phyloP scores from a whole-genome alignment of 2,113 vertebrate species.

The Phalacrocorax carbo region DNA sequence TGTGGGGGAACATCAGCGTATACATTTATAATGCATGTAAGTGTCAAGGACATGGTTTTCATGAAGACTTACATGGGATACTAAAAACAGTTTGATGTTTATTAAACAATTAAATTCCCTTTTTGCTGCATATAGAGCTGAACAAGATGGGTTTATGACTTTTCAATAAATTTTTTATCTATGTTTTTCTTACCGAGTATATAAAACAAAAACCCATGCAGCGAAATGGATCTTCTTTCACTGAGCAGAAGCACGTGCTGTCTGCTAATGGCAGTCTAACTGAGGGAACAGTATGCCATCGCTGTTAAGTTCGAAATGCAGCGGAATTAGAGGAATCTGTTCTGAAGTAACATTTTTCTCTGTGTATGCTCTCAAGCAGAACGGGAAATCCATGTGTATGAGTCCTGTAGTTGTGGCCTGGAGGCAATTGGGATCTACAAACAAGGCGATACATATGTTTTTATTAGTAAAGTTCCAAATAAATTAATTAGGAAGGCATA shows the following conservation, averaged over 20 bases:
- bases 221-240: not conserved
- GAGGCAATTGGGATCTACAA: not conserved
- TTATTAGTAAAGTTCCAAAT: not conserved
- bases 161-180: slow-evolving; percentile 24
- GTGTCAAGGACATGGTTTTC: slow-evolving; percentile 22
- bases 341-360: not conserved
- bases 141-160: slow-evolving; percentile 17
- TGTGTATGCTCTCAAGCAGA: not conserved
- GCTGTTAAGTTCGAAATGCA: not conserved
- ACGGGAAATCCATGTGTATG: not conserved
- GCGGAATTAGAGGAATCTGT: not conserved
- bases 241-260: not conserved
- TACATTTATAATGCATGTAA: slow-evolving; percentile 2
- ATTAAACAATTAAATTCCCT: slow-evolving; percentile 43
- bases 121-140: not conserved
- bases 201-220: slow-evolving; percentile 11
- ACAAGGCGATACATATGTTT: not conserved
- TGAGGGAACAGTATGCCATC: not conserved
- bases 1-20: not conserved
- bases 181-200: not conserved
- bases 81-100: slow-evolving; percentile 35
- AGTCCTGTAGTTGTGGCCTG: not conserved
- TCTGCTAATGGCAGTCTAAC: not conserved
- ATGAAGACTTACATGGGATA: not conserved
- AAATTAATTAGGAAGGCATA: not conserved